phyloP scores from a whole-genome alignment of 2,888 invertebrate species.

The Tetranychus truncatus region DNA sequence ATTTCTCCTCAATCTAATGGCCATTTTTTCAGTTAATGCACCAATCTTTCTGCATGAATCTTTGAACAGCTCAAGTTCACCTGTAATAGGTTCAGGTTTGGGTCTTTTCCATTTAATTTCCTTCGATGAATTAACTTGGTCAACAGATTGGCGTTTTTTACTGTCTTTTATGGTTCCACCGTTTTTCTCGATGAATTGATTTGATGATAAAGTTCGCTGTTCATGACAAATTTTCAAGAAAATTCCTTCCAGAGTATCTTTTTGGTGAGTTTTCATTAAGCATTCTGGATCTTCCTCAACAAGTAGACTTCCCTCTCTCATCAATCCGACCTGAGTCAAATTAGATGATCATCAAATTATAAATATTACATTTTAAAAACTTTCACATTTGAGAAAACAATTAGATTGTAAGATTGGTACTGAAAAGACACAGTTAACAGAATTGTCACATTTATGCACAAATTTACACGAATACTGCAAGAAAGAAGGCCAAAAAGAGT shows the following conservation, averaged over 20 bases:
- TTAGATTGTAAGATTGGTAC: too few species aligned
- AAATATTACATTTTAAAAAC: too few species aligned
- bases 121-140: background rate
- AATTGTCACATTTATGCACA: too few species aligned
- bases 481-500: too few species aligned
- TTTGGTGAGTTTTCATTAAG: background rate
- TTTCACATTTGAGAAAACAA: too few species aligned
- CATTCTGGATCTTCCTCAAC: conserved; percentile 11
- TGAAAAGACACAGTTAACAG: too few species aligned
- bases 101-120: background rate
- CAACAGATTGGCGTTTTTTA: background rate
- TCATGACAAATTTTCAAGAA: conserved; percentile 11
- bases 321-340: background rate
- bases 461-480: too few species aligned
- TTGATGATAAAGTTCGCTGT: background rate
- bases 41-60: background rate
- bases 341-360: background rate
- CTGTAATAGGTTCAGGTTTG: background rate
- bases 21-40: conserved; percentile 15
- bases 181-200: background rate
- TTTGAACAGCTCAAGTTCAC: background rate
- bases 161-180: background rate
- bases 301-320: conserved; percentile 10
- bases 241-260: conserved; percentile 8
- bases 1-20: conserved; percentile 20